Percentiles rank a stretch among this genome's conserved stretches.
Conservation (phyloP, 2,888 invertebrate species). For the Arenicola marina region DNA sequence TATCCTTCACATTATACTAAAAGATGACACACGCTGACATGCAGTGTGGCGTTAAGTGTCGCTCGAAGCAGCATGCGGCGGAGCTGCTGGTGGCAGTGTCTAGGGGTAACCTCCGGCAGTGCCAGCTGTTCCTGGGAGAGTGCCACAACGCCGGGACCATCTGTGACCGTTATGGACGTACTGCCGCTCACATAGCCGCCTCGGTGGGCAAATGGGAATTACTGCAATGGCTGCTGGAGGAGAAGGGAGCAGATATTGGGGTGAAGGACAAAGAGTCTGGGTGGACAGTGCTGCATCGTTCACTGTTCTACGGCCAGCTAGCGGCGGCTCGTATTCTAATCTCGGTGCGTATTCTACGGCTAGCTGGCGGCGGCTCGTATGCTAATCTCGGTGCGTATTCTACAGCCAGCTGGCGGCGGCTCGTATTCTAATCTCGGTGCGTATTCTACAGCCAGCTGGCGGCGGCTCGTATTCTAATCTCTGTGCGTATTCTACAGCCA, state of each 20-base stretch:
- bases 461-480: too few relatives aligned
- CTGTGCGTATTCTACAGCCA: too few relatives aligned
- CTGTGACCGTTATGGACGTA: conserved; percentile 68
- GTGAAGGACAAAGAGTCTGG: conserved; percentile 74
- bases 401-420: too few relatives aligned
- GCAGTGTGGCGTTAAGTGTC: conserved; percentile 25
- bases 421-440: too few relatives aligned
- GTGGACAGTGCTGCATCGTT: conserved; percentile 80
- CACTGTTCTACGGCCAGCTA: conserved; percentile 82
- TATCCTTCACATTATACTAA: too few relatives aligned
- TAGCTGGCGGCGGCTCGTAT: too few relatives aligned
- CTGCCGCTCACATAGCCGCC: conserved; percentile 75
- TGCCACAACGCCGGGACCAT: conserved; percentile 48
- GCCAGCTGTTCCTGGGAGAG: conserved; percentile 48
- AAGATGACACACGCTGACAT: not conserved
- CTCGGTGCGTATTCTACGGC: conserved; percentile 64
- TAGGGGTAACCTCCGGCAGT: conserved; percentile 45
- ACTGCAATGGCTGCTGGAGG: conserved; percentile 75
- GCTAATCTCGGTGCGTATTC: too few relatives aligned
- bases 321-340: conserved; percentile 74
- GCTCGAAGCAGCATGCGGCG: conserved; percentile 56
- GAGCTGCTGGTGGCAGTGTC: conserved; percentile 55
- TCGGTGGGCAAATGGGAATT: conserved; percentile 74
- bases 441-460: too few relatives aligned
- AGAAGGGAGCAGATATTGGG: conserved; percentile 69